phyloP scores from a whole-genome alignment of 2,113 vertebrate genomes.

The Otocyon megalotis region DNA sequence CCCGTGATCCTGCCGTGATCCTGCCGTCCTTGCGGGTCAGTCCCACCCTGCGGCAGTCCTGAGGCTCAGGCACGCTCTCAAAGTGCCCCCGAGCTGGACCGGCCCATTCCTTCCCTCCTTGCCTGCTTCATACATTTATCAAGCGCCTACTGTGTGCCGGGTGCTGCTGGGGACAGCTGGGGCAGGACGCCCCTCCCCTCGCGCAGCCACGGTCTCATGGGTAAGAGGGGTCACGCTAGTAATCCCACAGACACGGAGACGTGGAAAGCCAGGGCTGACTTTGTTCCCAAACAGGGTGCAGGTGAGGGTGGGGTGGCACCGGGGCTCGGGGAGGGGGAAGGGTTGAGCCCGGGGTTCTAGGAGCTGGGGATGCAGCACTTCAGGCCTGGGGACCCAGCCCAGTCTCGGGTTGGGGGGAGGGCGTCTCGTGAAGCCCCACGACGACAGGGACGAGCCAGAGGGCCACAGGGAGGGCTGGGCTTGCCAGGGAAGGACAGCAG shows the following conservation, averaged over 20 bases:
- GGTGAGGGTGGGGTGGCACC: background rate
- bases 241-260: background rate
- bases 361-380: background rate
- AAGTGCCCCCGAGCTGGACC: accelerated
- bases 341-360: background rate
- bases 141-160: background rate
- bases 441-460: background rate
- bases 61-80: background rate
- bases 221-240: background rate
- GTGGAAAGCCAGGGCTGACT: accelerated
- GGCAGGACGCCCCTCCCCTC: background rate
- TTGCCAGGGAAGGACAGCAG: background rate
- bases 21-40: too few relatives aligned
- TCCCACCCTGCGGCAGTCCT: accelerated
- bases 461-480: background rate
- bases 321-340: background rate
- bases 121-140: background rate
- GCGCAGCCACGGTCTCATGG: accelerated
- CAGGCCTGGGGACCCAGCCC: background rate
- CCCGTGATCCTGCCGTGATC: background rate
- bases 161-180: background rate
- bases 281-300: accelerated
- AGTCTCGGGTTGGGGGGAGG: accelerated
- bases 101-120: accelerated
- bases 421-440: background rate